A percentile compares a stretch with the other conserved stretches of the same genome.
Conservation (phyloP, 1,140 invertebrate genomes). For the Elymnias hypermnestra region DNA sequence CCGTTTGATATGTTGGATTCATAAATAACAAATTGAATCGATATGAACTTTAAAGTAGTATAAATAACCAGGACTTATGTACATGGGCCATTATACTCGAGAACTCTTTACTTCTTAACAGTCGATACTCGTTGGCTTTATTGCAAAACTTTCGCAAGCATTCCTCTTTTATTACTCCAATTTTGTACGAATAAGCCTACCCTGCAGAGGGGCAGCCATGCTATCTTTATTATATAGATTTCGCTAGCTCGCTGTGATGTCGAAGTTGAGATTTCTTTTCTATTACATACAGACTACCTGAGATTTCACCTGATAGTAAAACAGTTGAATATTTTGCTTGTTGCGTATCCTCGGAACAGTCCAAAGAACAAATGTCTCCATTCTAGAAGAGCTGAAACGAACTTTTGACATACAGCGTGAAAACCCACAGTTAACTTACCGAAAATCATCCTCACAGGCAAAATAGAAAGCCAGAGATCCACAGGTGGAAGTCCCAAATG, state of each 20-base stretch:
- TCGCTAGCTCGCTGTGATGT: slow-evolving; percentile 46
- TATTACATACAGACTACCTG: no score
- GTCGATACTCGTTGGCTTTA: slow-evolving; percentile 74
- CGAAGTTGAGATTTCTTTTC: slow-evolving; percentile 11
- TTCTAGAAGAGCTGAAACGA: no score
- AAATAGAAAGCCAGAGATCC: no score
- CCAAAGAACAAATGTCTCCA: no score
- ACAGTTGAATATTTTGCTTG: no score
- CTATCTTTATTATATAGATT: slow-evolving; percentile 73
- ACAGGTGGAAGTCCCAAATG: no score
- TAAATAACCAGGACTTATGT: slow-evolving; percentile 47
- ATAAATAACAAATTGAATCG: slow-evolving; percentile 7
- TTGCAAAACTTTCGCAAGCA: slow-evolving; percentile 73
- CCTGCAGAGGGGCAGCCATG: slow-evolving; percentile 45
- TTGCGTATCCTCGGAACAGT: no score
- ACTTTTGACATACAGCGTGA: no score
- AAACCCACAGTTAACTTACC: no score
- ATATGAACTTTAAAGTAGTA: slow-evolving; percentile 40
- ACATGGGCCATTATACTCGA: slow-evolving; percentile 50
- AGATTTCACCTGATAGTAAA: no score
- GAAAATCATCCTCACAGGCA: no score
- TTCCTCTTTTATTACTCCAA: slow-evolving; percentile 75
- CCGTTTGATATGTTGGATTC: neutral
- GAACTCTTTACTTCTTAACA: slow-evolving; percentile 74
- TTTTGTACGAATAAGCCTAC: slow-evolving; percentile 73